These are phyloP conservation scores for Ptilorrhoa leucosticta DNA, from an alignment of 2,113 vertebrate genomes.

Conservation along the genomic window DNA sequence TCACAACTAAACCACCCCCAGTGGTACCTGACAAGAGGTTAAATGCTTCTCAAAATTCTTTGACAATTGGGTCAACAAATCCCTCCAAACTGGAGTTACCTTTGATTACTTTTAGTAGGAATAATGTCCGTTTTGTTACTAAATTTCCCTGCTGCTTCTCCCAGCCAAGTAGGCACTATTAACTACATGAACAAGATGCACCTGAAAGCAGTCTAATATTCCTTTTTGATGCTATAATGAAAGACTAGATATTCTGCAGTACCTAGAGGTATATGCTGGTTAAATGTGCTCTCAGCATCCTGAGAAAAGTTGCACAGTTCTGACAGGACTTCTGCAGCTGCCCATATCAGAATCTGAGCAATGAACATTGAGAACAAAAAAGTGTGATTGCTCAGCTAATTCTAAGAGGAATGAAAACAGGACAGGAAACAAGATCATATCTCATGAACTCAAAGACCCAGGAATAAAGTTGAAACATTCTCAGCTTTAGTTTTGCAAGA, in stretches of 20 bases:
- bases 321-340: neutral
- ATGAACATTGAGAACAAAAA: neutral
- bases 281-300: neutral
- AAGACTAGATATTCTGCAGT: neutral
- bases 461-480: neutral
- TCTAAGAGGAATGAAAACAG: neutral
- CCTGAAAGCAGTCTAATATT: neutral
- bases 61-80: neutral
- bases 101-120: neutral
- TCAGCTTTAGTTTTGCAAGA: neutral
- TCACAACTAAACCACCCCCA: neutral
- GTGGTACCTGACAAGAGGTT: neutral
- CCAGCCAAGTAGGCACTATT: neutral
- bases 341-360: neutral
- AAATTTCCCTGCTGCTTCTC: neutral
- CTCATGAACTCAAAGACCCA: neutral
- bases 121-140: neutral
- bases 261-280: neutral
- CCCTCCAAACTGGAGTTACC: neutral
- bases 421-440: neutral
- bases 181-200: neutral
- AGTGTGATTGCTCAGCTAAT: neutral
- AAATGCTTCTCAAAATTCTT: neutral
- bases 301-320: neutral
- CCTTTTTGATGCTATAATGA: neutral